phyloP scores from a whole-genome alignment of 2,113 vertebrate species.

The Fregetta grallaria region DNA sequence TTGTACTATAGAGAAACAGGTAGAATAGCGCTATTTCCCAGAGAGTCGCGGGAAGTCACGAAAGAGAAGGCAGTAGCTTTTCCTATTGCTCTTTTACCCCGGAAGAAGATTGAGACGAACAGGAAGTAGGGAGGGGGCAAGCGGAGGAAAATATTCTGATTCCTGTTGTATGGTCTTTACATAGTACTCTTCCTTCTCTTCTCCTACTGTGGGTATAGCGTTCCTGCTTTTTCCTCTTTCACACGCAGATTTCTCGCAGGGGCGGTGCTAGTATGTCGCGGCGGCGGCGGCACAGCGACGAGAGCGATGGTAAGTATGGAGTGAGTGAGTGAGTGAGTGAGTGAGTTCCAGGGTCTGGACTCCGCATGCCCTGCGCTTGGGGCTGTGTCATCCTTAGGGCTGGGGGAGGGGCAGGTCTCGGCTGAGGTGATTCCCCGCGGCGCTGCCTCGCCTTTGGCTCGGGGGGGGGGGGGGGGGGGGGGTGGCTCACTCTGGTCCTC shows the following conservation, averaged over 20 bases:
- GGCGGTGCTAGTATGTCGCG: not conserved
- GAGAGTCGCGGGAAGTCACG: not conserved
- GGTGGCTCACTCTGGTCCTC: not conserved
- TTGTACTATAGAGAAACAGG: not conserved
- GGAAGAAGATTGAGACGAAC: not conserved
- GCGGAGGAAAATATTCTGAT: not conserved
- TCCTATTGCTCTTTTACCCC: not conserved
- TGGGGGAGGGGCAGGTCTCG: not conserved
- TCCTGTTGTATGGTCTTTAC: not conserved
- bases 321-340: not conserved
- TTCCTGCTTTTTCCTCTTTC: not conserved
- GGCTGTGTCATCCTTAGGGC: not conserved
- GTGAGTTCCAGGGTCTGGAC: not conserved
- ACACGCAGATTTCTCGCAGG: not conserved
- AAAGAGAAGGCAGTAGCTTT: not conserved
- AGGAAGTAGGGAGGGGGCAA: not conserved
- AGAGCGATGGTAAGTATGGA: not conserved
- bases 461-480: no score
- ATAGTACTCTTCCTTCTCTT: not conserved
- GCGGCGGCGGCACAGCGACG: not conserved
- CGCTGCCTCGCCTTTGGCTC: not conserved
- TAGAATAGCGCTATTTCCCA: not conserved
- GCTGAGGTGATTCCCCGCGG: not conserved
- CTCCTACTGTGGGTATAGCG: not conserved
- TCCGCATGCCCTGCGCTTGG: not conserved